Evolutionary conservation across 2,888 invertebrate genomes (phyloP).

Genomic region (Dorcus hopei): DNA sequence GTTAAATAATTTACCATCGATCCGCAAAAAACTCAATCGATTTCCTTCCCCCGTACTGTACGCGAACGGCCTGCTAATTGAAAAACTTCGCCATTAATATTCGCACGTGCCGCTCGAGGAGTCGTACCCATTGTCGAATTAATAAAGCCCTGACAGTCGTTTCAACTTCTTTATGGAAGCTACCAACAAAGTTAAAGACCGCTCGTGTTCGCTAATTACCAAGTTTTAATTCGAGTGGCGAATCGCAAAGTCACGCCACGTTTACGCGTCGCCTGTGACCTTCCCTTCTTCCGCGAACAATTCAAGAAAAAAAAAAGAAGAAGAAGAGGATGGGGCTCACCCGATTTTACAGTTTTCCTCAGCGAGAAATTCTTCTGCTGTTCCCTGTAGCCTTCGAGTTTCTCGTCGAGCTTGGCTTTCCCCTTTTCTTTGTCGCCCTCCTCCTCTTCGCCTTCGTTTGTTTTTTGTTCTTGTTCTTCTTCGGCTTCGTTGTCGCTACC

Average conservation of each 20-base stretch:
- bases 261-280: constrained; percentile 10
- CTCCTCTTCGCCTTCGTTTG: constrained; percentile 13
- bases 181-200: constrained; percentile 11
- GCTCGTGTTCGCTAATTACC: constrained; percentile 20
- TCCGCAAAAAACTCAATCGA: no score
- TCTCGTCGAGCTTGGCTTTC: background rate
- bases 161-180: constrained; percentile 3
- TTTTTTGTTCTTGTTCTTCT: constrained; percentile 23
- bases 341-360: constrained; percentile 46
- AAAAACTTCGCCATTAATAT: no score
- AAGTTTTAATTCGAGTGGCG: constrained; percentile 22
- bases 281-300: no score
- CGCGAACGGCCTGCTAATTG: no score
- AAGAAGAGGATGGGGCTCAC: constrained; percentile 28
- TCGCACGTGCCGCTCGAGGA: no score
- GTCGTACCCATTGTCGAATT: no score
- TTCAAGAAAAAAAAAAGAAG: background rate
- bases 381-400: constrained; percentile 5
- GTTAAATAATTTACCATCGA: no score
- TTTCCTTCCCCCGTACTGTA: no score
- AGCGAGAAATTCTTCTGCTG: constrained; percentile 34
- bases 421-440: constrained; percentile 21
- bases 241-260: constrained; percentile 22
- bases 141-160: background rate
- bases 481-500: constrained; percentile 62